Conservation (phyloP, 2,888 invertebrate genomes). For the Scelioninae gen. 2 region DNA sequence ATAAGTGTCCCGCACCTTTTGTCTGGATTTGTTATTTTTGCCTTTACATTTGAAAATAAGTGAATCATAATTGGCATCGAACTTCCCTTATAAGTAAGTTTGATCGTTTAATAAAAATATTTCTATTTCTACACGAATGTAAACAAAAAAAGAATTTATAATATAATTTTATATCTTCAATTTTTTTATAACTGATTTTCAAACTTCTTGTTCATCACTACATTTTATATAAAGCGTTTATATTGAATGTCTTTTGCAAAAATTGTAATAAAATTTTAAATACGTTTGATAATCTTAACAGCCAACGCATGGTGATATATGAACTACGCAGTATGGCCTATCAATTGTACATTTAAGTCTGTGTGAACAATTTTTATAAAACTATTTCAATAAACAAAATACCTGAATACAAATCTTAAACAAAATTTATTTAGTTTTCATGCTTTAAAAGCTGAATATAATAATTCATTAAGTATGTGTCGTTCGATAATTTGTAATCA, state of each 20-base stretch:
- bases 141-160: constrained; percentile 4
- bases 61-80: too few relatives aligned
- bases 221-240: constrained; percentile 16
- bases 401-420: constrained; percentile 2
- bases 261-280: constrained; percentile 21
- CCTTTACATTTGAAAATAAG: too few relatives aligned
- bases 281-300: constrained; percentile 7
- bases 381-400: background rate
- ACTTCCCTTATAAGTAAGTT: too few relatives aligned
- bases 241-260: constrained; percentile 13
- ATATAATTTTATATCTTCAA: constrained; percentile 11
- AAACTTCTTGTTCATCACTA: background rate
- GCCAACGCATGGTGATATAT: constrained; percentile 18
- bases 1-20: too few relatives aligned
- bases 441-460: constrained; percentile 21
- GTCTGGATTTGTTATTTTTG: too few relatives aligned
- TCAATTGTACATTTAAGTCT: constrained; percentile 11
- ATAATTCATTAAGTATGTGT: constrained; percentile 17
- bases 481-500: constrained; percentile 40
- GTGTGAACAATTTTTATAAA: background rate
- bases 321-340: constrained; percentile 36
- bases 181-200: constrained; percentile 10
- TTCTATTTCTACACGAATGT: background rate
- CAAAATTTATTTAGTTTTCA: constrained; percentile 12
- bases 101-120: too few relatives aligned